Conservation (phyloP, 2,113 vertebrate species). For the Scomber colias region DNA sequence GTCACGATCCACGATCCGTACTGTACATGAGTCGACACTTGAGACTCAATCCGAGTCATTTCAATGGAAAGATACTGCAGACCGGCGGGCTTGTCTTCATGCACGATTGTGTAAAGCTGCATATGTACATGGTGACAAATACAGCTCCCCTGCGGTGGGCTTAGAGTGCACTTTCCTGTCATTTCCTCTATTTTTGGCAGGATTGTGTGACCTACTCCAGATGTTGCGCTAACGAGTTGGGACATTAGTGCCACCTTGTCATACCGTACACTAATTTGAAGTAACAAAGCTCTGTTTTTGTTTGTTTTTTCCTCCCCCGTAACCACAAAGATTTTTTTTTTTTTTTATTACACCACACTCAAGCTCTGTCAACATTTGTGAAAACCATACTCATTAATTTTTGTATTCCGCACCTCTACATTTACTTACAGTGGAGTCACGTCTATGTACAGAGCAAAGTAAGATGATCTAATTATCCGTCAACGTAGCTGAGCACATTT, state of each 20-base stretch:
- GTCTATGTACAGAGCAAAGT: background rate
- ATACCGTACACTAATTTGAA: conserved; percentile 46
- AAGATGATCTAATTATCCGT: conserved; percentile 29
- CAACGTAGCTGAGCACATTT: conserved; percentile 7
- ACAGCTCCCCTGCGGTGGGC: conserved; percentile 39
- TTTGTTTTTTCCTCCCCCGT: conserved; percentile 3
- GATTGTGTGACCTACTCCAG: conserved; percentile 70
- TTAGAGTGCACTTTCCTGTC: conserved; percentile 41
- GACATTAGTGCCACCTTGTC: conserved; percentile 62
- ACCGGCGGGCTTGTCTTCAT: background rate
- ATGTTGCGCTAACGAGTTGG: conserved; percentile 70
- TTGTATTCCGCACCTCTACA: background rate
- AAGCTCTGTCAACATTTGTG: background rate
- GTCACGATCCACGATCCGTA: conserved; percentile 29
- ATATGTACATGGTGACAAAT: conserved; percentile 35
- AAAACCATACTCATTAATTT: background rate
- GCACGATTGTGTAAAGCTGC: conserved; percentile 26
- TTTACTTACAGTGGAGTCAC: conserved; percentile 1
- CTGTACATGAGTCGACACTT: background rate
- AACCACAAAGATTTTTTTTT: conserved; percentile 3
- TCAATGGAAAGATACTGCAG: conserved; percentile 8
- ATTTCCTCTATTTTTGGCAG: conserved; percentile 47
- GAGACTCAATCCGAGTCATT: background rate
- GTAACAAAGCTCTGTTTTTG: conserved; percentile 6
- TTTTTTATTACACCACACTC: background rate